Evolutionary conservation across 2,797 vertebrate genomes (phyloP).

Genomic region (Huso huso): DNA sequence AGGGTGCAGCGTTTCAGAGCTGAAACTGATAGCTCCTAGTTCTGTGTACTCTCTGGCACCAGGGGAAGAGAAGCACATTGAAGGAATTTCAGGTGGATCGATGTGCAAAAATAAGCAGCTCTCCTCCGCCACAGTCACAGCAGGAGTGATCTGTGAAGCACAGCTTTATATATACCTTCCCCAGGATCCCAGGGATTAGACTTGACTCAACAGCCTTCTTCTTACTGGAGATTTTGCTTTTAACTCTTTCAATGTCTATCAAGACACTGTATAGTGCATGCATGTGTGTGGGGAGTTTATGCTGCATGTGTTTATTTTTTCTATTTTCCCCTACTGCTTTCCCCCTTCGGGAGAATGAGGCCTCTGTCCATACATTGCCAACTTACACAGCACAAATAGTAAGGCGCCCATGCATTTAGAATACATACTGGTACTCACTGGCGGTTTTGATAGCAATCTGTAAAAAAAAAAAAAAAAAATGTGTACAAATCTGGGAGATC

Average conservation of each 20-base stretch:
- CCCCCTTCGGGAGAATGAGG: conserved; percentile 31
- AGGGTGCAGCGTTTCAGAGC: conserved; percentile 38
- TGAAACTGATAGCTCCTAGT: conserved; percentile 27
- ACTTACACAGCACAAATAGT: no score
- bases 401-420: no score
- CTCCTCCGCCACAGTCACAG: conserved; percentile 9
- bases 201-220: conserved; percentile 14
- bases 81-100: conserved; percentile 52
- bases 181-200: conserved; percentile 2
- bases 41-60: conserved; percentile 48
- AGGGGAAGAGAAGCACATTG: conserved; percentile 40
- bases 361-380: conserved; percentile 31
- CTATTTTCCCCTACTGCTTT: conserved; percentile 29
- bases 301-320: conserved; percentile 24
- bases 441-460: no score
- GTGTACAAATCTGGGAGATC: no score
- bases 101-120: conserved; percentile 26
- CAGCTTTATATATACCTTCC: fast-evolving
- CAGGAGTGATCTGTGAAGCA: conserved; percentile 15
- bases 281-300: background rate
- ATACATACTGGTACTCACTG: no score
- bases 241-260: no score
- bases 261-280: background rate
- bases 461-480: no score
- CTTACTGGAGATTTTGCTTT: background rate